Conservation (phyloP, 1,140 invertebrate species). For the Agrilus planipennis region DNA sequence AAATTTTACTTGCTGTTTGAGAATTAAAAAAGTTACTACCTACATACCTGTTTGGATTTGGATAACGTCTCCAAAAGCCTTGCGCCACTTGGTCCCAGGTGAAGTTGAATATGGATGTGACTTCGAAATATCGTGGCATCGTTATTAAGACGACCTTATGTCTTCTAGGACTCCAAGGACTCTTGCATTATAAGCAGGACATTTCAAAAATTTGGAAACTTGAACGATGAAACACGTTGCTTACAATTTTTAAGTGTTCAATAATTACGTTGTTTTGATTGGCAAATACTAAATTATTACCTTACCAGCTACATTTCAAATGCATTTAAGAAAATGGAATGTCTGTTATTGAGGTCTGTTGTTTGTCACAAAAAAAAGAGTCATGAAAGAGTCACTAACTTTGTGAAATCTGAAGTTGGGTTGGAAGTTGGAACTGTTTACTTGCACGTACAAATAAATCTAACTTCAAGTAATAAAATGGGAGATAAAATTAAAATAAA, state of each 20-base stretch:
- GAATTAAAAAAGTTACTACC: conserved; percentile 9
- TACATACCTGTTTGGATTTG: conserved; percentile 78
- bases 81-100: conserved; percentile 82
- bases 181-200: background rate
- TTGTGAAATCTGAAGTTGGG: no score
- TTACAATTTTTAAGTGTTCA: background rate
- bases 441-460: no score
- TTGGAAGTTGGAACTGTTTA: no score
- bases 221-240: background rate
- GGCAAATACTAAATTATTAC: background rate
- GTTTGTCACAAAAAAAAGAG: no score
- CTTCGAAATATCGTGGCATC: conserved; percentile 66
- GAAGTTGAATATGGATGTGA: conserved; percentile 64
- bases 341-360: no score
- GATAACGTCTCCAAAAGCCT: conserved; percentile 85
- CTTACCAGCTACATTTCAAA: background rate
- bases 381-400: no score
- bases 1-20: background rate
- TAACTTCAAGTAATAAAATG: no score
- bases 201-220: background rate
- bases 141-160: background rate
- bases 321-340: background rate
- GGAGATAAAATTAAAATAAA: no score
- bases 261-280: background rate
- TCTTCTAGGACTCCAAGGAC: background rate